Base-by-base conservation (phyloP, 2,797 vertebrate genomes). In the Sparidentex hasta region DNA sequence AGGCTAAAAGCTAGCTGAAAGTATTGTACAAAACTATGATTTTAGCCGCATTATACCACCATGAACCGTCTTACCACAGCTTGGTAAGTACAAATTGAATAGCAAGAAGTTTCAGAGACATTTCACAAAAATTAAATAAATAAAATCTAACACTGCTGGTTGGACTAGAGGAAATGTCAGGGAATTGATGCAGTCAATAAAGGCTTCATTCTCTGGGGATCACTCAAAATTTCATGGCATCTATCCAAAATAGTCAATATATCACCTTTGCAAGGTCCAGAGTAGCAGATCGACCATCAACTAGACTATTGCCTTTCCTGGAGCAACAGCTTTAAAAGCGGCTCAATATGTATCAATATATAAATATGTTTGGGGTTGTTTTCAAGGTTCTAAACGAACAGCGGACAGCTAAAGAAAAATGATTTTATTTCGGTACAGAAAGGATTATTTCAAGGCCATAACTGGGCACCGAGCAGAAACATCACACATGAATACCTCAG, bases 261-360 rank as follows among this genome's bases (percentile, higher is more conserved):
- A 21, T 50, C 29, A 17, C 50, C 38, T 43, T 13, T 18, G 3
- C 23, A 4, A 14, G 27, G 9, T 20, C 17, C 21, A 17, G n/a
- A 51, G 71, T 38, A 44, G 18, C 44, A 7, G 18, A 50, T 2
- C 0, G 0, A 11, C 2, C 5, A 12, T 41, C 18, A 63, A 61
- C 48, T 50, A n/a, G 5, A 47, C 20, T n/a, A 29, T 27, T 11
- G 8, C n/a, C 33, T 44, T 46, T 63, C 23, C 5, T 13, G 2
- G 13, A 72, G 48, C 41, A 12, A 17, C 2, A 1, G 20, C 14
- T 1, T 14, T 6, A 25, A 6, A 38, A 16, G 0, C 7, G 41
- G 17, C 5, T 65, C 55, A 72, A 61, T 56, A 63, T 2, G 1
- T 48, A 47, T 56, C 14, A 62, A 70, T 64, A 63, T 56, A 57